phyloP scores from a whole-genome alignment of 2,113 vertebrate genomes.

The Gavialis gangeticus region DNA sequence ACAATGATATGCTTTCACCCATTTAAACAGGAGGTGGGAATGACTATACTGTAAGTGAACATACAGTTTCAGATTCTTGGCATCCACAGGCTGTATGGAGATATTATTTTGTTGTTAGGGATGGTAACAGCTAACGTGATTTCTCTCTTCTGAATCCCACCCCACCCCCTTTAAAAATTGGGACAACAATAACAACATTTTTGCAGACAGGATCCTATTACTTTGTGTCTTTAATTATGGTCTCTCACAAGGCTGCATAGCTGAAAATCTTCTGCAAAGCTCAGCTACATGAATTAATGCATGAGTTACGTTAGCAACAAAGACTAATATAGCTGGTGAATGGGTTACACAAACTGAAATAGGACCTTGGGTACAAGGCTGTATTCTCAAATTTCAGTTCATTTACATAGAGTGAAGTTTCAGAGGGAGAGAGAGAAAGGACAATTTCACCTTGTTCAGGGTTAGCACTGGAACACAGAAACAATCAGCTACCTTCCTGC shows the following conservation, averaged over 20 bases:
- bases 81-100: neutral
- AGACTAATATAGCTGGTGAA: neutral
- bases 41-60: neutral
- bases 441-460: slow-evolving; percentile 18
- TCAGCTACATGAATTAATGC: neutral
- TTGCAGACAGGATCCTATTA: neutral
- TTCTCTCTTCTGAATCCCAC: neutral
- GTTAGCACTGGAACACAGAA: neutral
- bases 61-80: neutral
- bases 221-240: neutral
- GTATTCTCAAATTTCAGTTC: slow-evolving; percentile 30
- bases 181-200: neutral
- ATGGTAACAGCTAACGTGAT: neutral
- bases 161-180: fast-evolving
- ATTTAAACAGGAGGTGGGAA: neutral
- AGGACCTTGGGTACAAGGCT: neutral
- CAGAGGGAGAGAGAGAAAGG: neutral
- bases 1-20: too few relatives aligned
- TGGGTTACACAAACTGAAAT: neutral
- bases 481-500: fast-evolving
- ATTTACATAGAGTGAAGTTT: neutral
- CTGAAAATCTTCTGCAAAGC: neutral
- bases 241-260: neutral
- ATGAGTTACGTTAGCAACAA: neutral
- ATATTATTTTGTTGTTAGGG: neutral